A percentile compares a stretch with the other conserved stretches of the same genome.
These are phyloP conservation scores for Bombyx huttoni DNA, from an alignment of 2,888 invertebrate species.

Conservation along the genomic window DNA sequence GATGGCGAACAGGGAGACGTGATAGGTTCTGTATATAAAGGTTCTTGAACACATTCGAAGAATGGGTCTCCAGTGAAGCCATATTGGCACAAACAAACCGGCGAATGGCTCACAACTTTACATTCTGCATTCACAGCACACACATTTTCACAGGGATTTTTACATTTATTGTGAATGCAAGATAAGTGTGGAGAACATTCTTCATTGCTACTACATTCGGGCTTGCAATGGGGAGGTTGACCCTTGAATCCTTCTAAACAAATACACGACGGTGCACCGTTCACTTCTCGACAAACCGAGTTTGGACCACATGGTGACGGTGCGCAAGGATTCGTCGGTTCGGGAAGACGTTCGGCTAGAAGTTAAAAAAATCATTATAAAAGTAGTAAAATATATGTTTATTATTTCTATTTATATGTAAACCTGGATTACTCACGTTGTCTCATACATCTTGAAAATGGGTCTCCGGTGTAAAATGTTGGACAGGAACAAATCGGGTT, in stretches of 20 bases:
- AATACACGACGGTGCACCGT: constrained; percentile 81
- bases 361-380: constrained; percentile 8
- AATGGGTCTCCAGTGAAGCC: constrained; percentile 86
- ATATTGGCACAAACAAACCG: constrained; percentile 77
- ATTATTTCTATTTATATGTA: not conserved
- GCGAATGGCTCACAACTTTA: constrained; percentile 83
- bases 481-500: constrained; percentile 81
- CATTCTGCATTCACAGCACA: constrained; percentile 84
- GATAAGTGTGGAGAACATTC: constrained; percentile 79
- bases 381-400: not conserved
- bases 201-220: constrained; percentile 84
- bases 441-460: constrained; percentile 73
- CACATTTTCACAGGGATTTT: constrained; percentile 80
- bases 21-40: constrained; percentile 36
- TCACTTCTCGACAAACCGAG: constrained; percentile 78
- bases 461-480: constrained; percentile 75
- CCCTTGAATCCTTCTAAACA: constrained; percentile 80
- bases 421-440: constrained; percentile 51
- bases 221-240: constrained; percentile 81
- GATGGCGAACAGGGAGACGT: constrained; percentile 74
- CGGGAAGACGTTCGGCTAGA: constrained; percentile 63
- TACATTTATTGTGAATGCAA: constrained; percentile 83
- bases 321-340: constrained; percentile 76
- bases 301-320: constrained; percentile 87
- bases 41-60: constrained; percentile 68